Conservation (phyloP, 2,888 invertebrate species). For the Arge pagana region DNA sequence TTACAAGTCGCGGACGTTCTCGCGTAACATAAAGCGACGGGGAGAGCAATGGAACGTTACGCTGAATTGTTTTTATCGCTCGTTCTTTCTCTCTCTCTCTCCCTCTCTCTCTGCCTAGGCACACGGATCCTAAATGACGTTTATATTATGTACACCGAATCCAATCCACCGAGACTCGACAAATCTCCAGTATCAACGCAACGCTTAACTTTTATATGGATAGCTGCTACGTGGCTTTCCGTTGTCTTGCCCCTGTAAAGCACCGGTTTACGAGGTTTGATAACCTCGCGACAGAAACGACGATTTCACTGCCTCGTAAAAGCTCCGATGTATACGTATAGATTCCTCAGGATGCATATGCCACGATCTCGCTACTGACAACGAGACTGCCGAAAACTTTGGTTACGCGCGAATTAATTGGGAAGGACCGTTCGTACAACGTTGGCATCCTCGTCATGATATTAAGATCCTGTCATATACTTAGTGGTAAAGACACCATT, state of each 20-base stretch:
- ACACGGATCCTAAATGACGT: background rate
- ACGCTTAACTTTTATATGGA: conserved; percentile 16
- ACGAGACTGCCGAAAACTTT: conserved; percentile 12
- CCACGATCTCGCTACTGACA: conserved; percentile 6
- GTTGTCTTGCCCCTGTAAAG: conserved; percentile 14
- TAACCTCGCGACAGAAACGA: conserved; percentile 19
- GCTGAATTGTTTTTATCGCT: no score
- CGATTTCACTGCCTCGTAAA: conserved; percentile 17
- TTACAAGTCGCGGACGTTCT: no score
- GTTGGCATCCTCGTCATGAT: no score
- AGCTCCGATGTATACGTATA: conserved; percentile 10
- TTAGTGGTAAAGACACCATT: no score
- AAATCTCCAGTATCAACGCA: conserved; percentile 14
- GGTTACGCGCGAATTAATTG: no score
- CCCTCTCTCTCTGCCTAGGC: background rate
- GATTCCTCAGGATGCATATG: conserved; percentile 5
- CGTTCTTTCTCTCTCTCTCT: background rate
- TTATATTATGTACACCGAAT: conserved; percentile 6
- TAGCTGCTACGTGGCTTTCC: conserved; percentile 6
- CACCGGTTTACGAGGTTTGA: conserved; percentile 14
- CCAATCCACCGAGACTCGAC: conserved; percentile 10
- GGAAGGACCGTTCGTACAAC: no score
- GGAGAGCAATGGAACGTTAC: no score
- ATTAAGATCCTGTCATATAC: no score
- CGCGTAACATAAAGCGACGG: no score